Percentiles rank a stretch among this genome's conserved stretches.
Conservation (phyloP, 2,113 vertebrate genomes). For the Pelmatolapia mariae region DNA sequence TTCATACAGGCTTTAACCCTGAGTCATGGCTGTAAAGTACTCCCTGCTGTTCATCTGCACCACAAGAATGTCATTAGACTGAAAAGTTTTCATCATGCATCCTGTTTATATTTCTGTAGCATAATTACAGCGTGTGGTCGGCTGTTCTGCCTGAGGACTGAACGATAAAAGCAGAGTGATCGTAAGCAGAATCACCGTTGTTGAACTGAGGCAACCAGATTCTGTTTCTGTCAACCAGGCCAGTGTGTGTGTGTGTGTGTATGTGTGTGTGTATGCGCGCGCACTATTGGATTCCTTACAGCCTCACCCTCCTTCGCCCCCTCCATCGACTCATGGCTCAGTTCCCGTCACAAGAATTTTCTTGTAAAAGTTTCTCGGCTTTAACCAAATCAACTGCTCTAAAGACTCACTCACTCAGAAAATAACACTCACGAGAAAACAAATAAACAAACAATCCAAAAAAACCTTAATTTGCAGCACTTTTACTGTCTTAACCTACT, state of each 20-base stretch:
- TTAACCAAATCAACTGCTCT: background rate
- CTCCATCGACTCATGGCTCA: background rate
- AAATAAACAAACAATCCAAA: background rate
- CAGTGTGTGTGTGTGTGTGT: background rate
- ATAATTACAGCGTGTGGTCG: conserved; percentile 38
- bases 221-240: conserved; percentile 1
- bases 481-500: background rate
- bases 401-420: background rate
- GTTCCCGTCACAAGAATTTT: conserved; percentile 36
- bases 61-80: conserved; percentile 36
- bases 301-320: background rate
- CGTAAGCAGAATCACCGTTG: background rate
- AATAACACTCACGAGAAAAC: background rate
- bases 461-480: accelerated
- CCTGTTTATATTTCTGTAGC: conserved; percentile 49
- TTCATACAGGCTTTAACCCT: conserved; percentile 13
- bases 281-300: conserved; percentile 23
- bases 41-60: conserved; percentile 25
- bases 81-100: conserved; percentile 40
- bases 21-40: conserved; percentile 34
- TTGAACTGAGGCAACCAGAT: conserved; percentile 1
- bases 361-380: conserved; percentile 3
- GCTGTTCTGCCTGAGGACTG: background rate
- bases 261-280: background rate
- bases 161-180: conserved; percentile 2